Evolutionary conservation across 2,113 vertebrate species (phyloP).

Genomic region (Larimichthys crocea): DNA sequence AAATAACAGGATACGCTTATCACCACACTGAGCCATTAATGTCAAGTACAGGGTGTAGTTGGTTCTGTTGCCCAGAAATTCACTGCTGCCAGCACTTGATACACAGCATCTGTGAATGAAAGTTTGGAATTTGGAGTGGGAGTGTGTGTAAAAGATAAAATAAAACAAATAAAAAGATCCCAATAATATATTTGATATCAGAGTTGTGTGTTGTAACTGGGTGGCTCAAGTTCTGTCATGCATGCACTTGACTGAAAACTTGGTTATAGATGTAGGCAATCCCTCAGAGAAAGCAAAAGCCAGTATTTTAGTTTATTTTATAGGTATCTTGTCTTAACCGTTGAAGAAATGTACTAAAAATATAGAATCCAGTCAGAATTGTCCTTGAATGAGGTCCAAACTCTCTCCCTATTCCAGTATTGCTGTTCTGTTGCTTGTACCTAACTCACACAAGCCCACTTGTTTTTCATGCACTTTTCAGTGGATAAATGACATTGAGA

Average conservation of each 20-base stretch:
- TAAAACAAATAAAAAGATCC: neutral
- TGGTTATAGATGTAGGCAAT: neutral
- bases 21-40: neutral
- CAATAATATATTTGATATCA: neutral
- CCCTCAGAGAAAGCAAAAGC: neutral
- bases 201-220: neutral
- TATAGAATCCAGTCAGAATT: neutral
- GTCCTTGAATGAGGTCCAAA: neutral
- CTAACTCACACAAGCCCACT: neutral
- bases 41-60: neutral
- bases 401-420: neutral
- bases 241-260: neutral
- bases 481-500: slow-evolving; percentile 98
- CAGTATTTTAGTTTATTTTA: neutral
- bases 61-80: neutral
- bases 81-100: neutral
- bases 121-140: neutral
- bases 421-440: neutral
- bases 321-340: too few species aligned
- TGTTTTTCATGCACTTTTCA: slow-evolving; percentile 62
- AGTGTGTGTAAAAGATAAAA: neutral
- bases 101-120: neutral
- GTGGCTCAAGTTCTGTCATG: neutral
- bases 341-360: neutral
- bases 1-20: neutral